Evolutionary conservation across 2,888 invertebrate genomes (phyloP).

Genomic region (Platycnemis pennipes): DNA sequence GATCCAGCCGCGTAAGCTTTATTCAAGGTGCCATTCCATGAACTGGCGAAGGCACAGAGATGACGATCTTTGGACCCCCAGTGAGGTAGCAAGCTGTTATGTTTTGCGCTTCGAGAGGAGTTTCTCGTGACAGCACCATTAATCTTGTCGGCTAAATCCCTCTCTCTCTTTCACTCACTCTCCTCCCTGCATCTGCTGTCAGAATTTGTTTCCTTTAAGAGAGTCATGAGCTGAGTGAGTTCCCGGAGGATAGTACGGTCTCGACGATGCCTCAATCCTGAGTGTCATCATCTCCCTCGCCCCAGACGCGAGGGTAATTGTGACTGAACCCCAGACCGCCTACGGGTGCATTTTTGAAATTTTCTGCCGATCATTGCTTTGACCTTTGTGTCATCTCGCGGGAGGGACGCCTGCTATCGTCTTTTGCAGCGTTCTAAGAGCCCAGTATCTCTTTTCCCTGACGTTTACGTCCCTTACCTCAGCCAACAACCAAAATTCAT

Average conservation of each 20-base stretch:
- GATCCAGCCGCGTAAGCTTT: background rate
- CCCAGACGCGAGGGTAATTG: background rate
- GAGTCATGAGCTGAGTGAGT: background rate
- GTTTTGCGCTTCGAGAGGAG: background rate
- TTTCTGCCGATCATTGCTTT: no score
- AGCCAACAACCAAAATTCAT: no score
- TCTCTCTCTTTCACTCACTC: background rate
- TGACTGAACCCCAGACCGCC: background rate
- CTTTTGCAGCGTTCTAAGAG: no score
- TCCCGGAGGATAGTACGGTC: background rate
- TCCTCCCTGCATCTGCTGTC: background rate
- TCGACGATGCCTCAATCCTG: background rate
- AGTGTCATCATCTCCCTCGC: background rate
- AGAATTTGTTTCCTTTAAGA: background rate
- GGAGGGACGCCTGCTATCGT: no score
- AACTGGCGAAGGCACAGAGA: background rate
- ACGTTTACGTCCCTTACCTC: no score
- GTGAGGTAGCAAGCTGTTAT: background rate
- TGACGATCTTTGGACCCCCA: background rate
- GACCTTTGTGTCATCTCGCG: no score
- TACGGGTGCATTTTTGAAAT: no score
- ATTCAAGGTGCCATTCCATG: background rate
- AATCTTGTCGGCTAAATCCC: background rate
- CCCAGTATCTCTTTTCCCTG: no score
- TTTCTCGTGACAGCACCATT: background rate